These are phyloP conservation scores for Anguilla rostrata DNA, from an alignment of 2,113 vertebrate genomes.

Conservation along the genomic window DNA sequence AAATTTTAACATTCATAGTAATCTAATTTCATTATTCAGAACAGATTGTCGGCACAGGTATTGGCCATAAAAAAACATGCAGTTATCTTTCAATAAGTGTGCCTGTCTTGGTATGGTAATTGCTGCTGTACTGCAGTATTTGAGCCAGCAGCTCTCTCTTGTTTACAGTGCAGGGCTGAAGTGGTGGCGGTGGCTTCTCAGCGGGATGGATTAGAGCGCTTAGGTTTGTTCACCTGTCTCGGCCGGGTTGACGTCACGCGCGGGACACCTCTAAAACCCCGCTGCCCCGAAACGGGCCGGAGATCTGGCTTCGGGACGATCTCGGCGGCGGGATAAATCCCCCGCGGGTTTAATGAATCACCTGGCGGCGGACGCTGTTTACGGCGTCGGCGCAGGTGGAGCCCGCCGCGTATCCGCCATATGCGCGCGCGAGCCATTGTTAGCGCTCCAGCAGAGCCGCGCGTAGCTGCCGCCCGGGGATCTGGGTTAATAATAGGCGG, in stretches of 20 bases:
- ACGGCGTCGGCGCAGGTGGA: slow-evolving; percentile 40
- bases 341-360: slow-evolving; percentile 48
- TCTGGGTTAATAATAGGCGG: slow-evolving; percentile 73
- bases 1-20: no score
- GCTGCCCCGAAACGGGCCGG: not conserved
- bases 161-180: slow-evolving; percentile 39
- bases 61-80: not conserved
- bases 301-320: not conserved
- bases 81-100: not conserved
- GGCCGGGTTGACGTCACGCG: not conserved
- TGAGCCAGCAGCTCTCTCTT: slow-evolving; percentile 28
- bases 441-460: slow-evolving; percentile 48
- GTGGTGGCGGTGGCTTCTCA: slow-evolving; percentile 12
- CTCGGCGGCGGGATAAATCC: no score
- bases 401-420: slow-evolving; percentile 9
- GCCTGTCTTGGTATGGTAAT: not conserved
- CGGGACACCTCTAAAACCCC: slow-evolving; percentile 5
- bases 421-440: slow-evolving; percentile 45
- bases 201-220: slow-evolving; percentile 31
- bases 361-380: slow-evolving; percentile 41
- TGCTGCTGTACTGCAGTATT: not conserved
- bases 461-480: slow-evolving; percentile 61
- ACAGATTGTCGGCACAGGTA: not conserved
- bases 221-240: slow-evolving; percentile 22
- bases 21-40: no score